These are phyloP conservation scores for Himalopsyche anomala DNA, from an alignment of 2,888 invertebrate genomes.

Conservation along the genomic window DNA sequence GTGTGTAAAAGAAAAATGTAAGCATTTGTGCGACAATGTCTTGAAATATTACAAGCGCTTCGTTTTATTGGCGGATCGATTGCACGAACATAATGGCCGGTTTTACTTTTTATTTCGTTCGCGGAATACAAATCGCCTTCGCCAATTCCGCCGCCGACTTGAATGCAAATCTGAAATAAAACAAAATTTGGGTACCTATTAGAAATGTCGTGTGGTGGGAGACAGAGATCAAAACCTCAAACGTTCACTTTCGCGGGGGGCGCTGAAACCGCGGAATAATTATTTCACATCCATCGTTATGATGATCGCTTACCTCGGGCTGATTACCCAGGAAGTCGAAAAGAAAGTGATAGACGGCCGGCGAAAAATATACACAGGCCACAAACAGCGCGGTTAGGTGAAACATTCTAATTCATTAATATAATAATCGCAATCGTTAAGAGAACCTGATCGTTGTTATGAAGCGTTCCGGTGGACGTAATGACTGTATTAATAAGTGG, in stretches of 20 bases:
- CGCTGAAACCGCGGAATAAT: conserved; percentile 14
- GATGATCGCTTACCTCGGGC: too few relatives aligned
- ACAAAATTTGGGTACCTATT: not conserved
- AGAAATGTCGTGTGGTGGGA: not conserved
- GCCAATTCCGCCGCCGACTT: not conserved
- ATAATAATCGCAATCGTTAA: too few relatives aligned
- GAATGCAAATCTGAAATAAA: not conserved
- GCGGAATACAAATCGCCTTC: not conserved
- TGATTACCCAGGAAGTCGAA: too few relatives aligned
- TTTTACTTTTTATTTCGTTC: conserved; percentile 22
- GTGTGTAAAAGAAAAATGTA: too few relatives aligned
- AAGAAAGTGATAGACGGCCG: too few relatives aligned
- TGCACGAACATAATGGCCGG: not conserved
- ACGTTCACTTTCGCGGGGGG: conserved; percentile 19
- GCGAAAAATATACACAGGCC: too few relatives aligned
- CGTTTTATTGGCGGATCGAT: not conserved
- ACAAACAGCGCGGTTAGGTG: too few relatives aligned
- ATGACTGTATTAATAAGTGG: too few relatives aligned
- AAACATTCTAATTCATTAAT: too few relatives aligned
- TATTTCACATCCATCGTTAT: not conserved
- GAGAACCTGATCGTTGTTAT: too few relatives aligned
- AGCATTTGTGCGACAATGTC: too few relatives aligned
- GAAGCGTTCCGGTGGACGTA: too few relatives aligned
- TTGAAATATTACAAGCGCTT: not conserved
- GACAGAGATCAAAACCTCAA: not conserved